A percentile compares a stretch with the other conserved stretches of the same genome.
Evolutionary conservation across 1,140 invertebrate genomes (phyloP).

Genomic region (Lordiphosa clarofinis): DNA sequence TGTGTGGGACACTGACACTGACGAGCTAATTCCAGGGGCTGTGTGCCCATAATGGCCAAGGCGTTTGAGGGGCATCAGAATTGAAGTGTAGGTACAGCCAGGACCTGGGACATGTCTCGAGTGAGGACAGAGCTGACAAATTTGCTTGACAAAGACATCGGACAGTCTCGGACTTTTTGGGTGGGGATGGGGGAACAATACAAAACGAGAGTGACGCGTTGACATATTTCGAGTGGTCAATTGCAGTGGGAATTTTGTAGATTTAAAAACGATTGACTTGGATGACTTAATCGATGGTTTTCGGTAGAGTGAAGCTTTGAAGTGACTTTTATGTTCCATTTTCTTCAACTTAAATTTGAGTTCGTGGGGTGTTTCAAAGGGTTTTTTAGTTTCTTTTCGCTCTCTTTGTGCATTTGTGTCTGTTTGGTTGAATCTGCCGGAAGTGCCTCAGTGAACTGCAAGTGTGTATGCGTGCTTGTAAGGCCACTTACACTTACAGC

Average conservation of each 20-base stretch:
- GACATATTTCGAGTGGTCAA: too few species aligned
- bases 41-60: conserved; percentile 31
- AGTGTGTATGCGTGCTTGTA: too few species aligned
- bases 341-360: too few species aligned
- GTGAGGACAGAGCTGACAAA: conserved; percentile 20
- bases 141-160: conserved; percentile 15
- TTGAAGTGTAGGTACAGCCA: background rate
- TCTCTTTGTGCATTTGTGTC: too few species aligned
- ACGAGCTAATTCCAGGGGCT: conserved; percentile 59
- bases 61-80: conserved; percentile 7
- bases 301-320: background rate
- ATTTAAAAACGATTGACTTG: background rate
- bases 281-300: background rate
- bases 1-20: conserved; percentile 53
- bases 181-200: too few species aligned
- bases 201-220: too few species aligned
- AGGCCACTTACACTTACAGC: too few species aligned
- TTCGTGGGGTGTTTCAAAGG: too few species aligned
- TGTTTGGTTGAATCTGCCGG: too few species aligned
- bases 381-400: too few species aligned
- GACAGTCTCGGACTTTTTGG: background rate
- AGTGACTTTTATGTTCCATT: background rate
- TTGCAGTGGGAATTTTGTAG: conserved; percentile 4
- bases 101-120: conserved; percentile 3
- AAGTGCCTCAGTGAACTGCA: too few species aligned